Conservation (phyloP, 2,888 invertebrate genomes). For the Lasioglossum figueresi region DNA sequence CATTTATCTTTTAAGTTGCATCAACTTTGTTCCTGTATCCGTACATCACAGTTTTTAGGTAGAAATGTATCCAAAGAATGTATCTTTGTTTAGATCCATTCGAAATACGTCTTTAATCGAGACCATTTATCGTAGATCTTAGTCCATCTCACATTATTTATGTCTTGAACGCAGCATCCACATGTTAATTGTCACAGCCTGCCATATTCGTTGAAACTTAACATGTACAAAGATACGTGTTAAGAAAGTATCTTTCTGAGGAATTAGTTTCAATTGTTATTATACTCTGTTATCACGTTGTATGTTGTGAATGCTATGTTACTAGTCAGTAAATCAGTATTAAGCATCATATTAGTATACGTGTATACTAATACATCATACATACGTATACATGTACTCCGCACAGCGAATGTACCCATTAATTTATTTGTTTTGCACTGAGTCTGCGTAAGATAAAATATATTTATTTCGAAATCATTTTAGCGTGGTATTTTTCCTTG, state of each 20-base stretch:
- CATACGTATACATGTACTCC: background rate
- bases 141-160: conserved; percentile 6
- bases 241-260: background rate
- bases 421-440: conserved; percentile 56
- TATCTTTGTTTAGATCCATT: background rate
- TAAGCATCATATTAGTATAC: conserved; percentile 46
- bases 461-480: conserved; percentile 45
- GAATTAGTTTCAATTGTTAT: background rate
- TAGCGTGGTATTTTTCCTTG: background rate
- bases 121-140: background rate
- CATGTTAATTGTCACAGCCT: conserved; percentile 15
- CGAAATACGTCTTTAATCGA: background rate
- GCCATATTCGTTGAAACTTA: conserved; percentile 40
- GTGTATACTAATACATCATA: background rate
- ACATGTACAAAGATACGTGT: background rate
- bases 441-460: conserved; percentile 35
- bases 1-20: too few relatives aligned
- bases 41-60: background rate
- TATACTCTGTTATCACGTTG: background rate
- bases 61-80: background rate
- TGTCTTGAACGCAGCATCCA: conserved; percentile 14
- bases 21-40: background rate
- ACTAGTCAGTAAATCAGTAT: conserved; percentile 77
- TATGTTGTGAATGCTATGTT: conserved; percentile 37
- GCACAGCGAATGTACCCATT: background rate